Percentiles rank a stretch among this genome's conserved stretches.
phyloP scores from a whole-genome alignment of 2,888 invertebrate genomes.

The Xestia sexstrigata region DNA sequence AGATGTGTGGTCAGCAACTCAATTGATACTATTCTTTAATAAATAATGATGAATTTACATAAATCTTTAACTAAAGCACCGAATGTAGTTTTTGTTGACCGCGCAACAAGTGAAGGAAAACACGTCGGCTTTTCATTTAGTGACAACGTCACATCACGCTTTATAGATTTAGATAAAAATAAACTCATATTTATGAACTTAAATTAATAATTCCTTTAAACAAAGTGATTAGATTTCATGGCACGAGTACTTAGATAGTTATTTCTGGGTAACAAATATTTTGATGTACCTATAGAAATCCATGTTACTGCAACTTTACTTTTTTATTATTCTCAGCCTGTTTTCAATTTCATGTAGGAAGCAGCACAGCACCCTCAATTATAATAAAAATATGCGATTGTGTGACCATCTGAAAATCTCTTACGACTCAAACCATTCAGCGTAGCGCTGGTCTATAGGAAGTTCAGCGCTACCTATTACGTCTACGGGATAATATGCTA shows the following conservation, averaged over 20 bases:
- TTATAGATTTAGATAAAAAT: conserved; percentile 41
- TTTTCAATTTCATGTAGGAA: background rate
- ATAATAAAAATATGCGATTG: background rate
- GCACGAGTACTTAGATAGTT: conserved; percentile 45
- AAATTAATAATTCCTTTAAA: conserved; percentile 30
- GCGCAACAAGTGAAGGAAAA: conserved; percentile 41
- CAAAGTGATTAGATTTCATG: conserved; percentile 45
- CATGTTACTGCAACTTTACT: background rate
- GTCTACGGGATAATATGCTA: background rate
- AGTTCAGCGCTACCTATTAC: background rate
- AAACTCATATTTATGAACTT: conserved; percentile 42
- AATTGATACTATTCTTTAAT: conserved; percentile 21
- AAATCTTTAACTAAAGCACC: background rate
- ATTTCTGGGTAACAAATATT: conserved; percentile 22
- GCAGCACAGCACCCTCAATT: background rate
- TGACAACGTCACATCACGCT: conserved; percentile 34
- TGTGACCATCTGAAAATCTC: background rate
- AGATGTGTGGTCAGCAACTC: conserved; percentile 51
- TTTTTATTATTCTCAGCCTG: background rate
- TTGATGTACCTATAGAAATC: background rate
- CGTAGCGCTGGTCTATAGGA: background rate
- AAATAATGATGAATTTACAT: conserved; percentile 26
- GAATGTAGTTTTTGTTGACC: conserved; percentile 22
- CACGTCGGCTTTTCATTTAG: conserved; percentile 14
- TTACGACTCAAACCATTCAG: background rate